Evolutionary conservation across 2,888 invertebrate species (phyloP).

Genomic region (Sarcophaga caerulescens): DNA sequence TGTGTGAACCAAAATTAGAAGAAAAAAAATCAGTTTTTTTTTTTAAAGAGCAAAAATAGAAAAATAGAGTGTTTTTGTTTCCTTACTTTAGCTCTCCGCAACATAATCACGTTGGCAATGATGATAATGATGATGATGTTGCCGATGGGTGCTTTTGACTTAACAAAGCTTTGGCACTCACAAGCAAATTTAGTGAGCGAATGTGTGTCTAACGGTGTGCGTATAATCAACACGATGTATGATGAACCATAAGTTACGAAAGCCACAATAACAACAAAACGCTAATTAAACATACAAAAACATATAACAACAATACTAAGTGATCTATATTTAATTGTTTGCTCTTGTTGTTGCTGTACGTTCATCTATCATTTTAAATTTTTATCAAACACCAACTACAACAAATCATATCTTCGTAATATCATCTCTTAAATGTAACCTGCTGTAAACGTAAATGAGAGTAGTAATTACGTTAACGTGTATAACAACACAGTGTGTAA

Average conservation of each 20-base stretch:
- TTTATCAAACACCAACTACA: background rate
- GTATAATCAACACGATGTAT: conserved; percentile 6
- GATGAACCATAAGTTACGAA: conserved; percentile 40
- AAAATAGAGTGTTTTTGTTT: conserved; percentile 43
- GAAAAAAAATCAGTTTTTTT: background rate
- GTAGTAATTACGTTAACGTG: conserved; percentile 41
- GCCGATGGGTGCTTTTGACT: conserved; percentile 51
- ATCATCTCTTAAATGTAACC: conserved; percentile 37
- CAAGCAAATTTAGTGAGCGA: conserved; percentile 49
- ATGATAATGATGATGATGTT: conserved; percentile 32
- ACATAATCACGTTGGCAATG: conserved; percentile 31
- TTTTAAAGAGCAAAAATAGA: conserved; percentile 51
- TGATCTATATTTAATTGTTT: conserved; percentile 55
- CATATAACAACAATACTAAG: conserved; percentile 41
- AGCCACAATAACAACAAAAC: conserved; percentile 39
- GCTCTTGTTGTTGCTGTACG: conserved; percentile 13
- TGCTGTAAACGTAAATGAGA: background rate
- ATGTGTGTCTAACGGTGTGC: conserved; percentile 54
- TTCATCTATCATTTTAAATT: background rate
- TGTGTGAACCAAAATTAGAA: conserved; percentile 13
- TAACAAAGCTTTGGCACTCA: conserved; percentile 50
- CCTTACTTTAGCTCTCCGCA: conserved; percentile 46
- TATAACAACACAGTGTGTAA: conserved; percentile 11
- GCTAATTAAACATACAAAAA: conserved; percentile 62
- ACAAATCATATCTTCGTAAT: conserved; percentile 12